Evolutionary conservation across 2,888 invertebrate genomes (phyloP).

Genomic region (Microctonus aethiopoides): DNA sequence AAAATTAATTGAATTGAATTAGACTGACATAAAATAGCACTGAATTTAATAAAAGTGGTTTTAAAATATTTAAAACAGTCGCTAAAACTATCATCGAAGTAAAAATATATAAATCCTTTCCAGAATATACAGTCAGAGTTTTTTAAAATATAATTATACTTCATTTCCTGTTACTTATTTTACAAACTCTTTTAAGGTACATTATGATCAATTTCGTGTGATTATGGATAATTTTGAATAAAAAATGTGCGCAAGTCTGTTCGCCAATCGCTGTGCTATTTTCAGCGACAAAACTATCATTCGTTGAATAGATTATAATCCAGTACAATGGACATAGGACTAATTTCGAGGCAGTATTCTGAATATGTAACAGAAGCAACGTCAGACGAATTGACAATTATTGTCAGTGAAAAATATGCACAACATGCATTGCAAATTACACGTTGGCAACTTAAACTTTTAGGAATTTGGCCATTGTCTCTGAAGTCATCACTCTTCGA

Average conservation of each 20-base stretch:
- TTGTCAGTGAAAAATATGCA: background rate
- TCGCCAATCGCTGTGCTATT: background rate
- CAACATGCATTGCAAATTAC: slow-evolving; percentile 53
- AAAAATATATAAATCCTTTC: background rate
- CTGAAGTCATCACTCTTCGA: background rate
- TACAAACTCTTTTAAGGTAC: background rate
- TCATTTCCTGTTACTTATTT: background rate
- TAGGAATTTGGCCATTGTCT: slow-evolving; percentile 54
- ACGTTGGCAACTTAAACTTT: slow-evolving; percentile 35
- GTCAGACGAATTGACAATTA: background rate
- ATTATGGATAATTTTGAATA: background rate
- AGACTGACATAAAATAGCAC: background rate
- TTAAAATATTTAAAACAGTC: no score
- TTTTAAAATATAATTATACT: background rate
- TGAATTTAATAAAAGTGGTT: no score
- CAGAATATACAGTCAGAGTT: background rate
- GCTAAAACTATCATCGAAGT: background rate
- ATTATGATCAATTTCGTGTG: background rate
- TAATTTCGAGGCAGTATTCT: background rate
- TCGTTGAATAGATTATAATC: background rate
- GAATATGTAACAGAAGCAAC: background rate
- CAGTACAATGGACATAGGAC: background rate
- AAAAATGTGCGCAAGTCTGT: background rate
- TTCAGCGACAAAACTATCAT: background rate
- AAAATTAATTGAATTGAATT: background rate